Evolutionary conservation across 2,888 invertebrate genomes (phyloP), one percentile per base, ranked within the genome.

Genomic region (Ophraella communa): DNA sequence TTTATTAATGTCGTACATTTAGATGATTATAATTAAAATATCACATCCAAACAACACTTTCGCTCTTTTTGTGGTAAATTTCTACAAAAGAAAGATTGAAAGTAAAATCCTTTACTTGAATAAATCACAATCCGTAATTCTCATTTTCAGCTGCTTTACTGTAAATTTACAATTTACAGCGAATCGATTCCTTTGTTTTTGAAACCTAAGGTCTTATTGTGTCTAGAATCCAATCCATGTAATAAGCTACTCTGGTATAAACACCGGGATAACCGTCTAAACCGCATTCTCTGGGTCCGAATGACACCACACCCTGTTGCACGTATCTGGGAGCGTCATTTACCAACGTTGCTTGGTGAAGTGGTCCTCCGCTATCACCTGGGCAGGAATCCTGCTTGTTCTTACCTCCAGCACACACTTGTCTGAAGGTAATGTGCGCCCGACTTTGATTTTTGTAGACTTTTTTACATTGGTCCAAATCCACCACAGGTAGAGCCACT

Each of bases 341-440:
- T 0, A 78, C 71, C 1, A 78, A 78, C 0, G 82, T 81, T 0
- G 83, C 81, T 52, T 81, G 77, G 33, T 84, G 79, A 4, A 91
- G 82, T 0, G 91, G 91, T 0, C 91, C 91, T 0, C 91, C 91
- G n/a, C 89, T 89, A 73, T 90, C 90, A 0, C 90, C 90, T 0
- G 82, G 80, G 71, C 91, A 91, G 0, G 89, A 87, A 75, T 90
- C 90, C 65, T 84, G 84, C 10, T 83, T 83, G 17, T 77, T 78
- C 10, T 83, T 77, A 0, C 89, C 90, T 1, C 89, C 89, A 0
- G 89, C 89, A 74, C 91, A 91, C 11, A 90, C 73, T 73, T 88
- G 87, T n/a, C 78, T 81, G 18, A 73, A 45, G 21, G 72, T 65
- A 55, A 78, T 65, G 39, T 75, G 62, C 3, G 73, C 73, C 20